Evolutionary conservation across 30 jellyfish, hydroid and myxozoan species (phyloP).

Genomic region (Chrysaora quinquecirrha): DNA sequence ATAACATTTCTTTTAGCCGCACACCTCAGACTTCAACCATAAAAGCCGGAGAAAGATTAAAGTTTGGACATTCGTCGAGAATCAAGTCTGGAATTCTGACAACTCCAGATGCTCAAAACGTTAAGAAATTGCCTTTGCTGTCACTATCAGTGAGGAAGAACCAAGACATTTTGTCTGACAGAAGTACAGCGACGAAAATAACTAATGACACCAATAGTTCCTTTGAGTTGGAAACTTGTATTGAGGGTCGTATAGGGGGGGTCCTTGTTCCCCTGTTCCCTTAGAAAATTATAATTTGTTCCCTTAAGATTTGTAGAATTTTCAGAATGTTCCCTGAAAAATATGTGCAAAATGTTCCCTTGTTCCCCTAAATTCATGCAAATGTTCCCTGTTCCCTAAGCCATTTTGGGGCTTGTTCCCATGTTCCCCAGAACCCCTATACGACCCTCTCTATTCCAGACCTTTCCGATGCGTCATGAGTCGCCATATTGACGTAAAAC

Average conservation of each 20-base stretch:
- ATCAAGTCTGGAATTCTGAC: neutral
- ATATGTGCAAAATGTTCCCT: no score
- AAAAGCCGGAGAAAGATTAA: neutral
- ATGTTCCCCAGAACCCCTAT: no score
- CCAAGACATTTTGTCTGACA: neutral
- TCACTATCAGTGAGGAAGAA: neutral
- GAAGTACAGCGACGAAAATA: neutral
- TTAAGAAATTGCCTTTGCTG: neutral
- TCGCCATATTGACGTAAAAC: neutral
- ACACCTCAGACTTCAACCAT: neutral
- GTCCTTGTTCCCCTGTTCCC: no score
- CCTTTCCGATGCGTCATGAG: neutral
- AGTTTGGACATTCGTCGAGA: neutral
- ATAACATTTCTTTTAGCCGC: neutral
- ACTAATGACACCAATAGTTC: no score
- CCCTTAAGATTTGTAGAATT: no score
- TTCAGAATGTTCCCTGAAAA: no score
- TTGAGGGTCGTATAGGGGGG: no score
- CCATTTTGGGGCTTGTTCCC: no score
- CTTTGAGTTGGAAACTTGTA: neutral
- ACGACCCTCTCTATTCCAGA: no score
- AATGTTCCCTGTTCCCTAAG: no score
- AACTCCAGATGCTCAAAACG: neutral
- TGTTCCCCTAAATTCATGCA: no score
- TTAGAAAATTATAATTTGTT: no score